Conservation (phyloP, 2,113 vertebrate species). For the Rhynchopsitta pachyrhyncha region DNA sequence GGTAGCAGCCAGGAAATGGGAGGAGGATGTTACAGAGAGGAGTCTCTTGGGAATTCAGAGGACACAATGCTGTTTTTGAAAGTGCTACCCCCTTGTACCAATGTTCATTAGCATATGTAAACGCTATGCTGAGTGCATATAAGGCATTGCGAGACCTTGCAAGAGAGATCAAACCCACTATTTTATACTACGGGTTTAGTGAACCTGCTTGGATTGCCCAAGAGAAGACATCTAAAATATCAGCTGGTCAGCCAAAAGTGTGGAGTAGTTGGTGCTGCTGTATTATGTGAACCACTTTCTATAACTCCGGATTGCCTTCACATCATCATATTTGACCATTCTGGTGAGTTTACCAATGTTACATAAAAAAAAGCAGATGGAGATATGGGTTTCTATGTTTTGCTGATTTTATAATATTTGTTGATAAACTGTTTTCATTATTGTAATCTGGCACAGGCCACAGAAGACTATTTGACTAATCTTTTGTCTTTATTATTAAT, state of each 20-base stretch:
- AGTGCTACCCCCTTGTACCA: neutral
- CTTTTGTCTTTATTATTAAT: neutral
- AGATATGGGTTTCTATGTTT: neutral
- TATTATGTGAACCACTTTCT: neutral
- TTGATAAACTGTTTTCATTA: neutral
- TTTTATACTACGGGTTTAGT: neutral
- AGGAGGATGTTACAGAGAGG: neutral
- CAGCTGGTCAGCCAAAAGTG: neutral
- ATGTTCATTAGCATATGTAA: neutral
- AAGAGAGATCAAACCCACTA: neutral
- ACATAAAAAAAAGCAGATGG: neutral
- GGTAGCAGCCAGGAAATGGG: neutral
- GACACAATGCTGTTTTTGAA: neutral
- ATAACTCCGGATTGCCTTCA: neutral
- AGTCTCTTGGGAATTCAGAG: neutral
- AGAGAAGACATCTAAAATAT: neutral
- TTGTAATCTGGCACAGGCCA: neutral
- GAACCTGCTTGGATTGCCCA: neutral
- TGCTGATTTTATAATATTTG: neutral
- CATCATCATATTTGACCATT: neutral
- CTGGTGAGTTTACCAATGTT: neutral
- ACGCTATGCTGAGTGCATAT: neutral
- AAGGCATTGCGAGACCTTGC: neutral
- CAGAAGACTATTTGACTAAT: neutral
- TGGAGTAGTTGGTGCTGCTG: neutral